Conservation (phyloP, 2,888 invertebrate species). For the Oscheius myriophilus region DNA sequence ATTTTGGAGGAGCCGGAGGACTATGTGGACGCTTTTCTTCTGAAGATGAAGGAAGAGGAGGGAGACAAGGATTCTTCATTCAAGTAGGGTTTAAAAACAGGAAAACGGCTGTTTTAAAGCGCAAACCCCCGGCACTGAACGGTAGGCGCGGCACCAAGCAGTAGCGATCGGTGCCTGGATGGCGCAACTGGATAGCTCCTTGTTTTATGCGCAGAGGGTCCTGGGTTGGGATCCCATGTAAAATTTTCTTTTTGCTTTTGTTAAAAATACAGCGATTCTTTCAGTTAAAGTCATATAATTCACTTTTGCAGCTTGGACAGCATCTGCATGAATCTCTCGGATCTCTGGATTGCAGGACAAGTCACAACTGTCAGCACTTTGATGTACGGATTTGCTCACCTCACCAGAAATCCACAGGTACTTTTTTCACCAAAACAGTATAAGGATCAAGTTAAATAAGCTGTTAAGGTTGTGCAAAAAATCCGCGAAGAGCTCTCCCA, state of each 20-base stretch:
- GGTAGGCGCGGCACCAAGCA: not conserved
- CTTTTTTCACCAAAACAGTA: no score
- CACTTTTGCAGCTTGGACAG: conserved; percentile 37
- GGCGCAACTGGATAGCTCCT: no score
- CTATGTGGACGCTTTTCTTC: conserved; percentile 44
- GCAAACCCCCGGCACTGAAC: no score
- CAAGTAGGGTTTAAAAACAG: no score
- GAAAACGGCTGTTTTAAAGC: not conserved
- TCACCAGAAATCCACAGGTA: conserved; percentile 4
- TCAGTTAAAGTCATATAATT: no score
- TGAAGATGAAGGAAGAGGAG: conserved; percentile 38
- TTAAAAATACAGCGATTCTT: not conserved
- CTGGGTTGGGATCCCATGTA: no score
- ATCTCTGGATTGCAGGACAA: conserved; percentile 53
- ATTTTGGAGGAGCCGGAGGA: conserved; percentile 38
- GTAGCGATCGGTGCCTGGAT: no score
- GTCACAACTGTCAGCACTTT: conserved; percentile 48
- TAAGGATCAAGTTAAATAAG: no score
- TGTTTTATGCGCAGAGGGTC: no score
- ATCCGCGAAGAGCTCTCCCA: conserved; percentile 33
- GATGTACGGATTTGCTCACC: not conserved
- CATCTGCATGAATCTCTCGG: conserved; percentile 35
- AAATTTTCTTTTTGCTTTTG: no score
- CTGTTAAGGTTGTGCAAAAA: conserved; percentile 8
- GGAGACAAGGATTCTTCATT: conserved; percentile 2